phyloP scores from a whole-genome alignment of 2,113 vertebrate species.

The Microcebus tavaratra region DNA sequence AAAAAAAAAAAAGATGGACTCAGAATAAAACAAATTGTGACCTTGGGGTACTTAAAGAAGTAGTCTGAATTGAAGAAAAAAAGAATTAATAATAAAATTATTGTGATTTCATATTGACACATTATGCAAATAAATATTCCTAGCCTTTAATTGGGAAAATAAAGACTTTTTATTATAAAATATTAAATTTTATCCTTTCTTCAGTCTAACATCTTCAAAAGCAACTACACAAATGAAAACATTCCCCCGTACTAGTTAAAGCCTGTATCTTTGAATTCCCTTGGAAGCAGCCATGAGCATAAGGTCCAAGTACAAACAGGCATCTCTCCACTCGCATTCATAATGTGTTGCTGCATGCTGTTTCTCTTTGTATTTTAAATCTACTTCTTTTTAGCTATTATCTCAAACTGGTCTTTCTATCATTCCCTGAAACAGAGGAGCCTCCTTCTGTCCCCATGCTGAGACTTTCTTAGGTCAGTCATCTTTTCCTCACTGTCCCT shows the following conservation, averaged over 20 bases:
- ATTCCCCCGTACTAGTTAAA: neutral
- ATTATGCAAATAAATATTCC: neutral
- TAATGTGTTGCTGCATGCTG: neutral
- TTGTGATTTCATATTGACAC: neutral
- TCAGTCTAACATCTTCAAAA: neutral
- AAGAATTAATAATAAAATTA: neutral
- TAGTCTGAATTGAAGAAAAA: neutral
- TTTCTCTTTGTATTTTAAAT: neutral
- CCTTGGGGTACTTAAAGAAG: neutral
- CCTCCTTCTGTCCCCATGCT: neutral
- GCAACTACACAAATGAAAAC: neutral
- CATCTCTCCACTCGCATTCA: neutral
- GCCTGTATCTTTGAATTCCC: neutral
- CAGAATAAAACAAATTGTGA: neutral
- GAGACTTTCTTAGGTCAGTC: neutral
- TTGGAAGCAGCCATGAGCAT: neutral
- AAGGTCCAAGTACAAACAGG: neutral
- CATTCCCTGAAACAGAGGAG: neutral
- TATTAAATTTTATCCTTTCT: neutral
- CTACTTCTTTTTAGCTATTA: neutral
- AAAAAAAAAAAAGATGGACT: neutral
- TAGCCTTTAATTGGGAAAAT: neutral
- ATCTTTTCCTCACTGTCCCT: neutral
- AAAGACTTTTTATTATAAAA: neutral
- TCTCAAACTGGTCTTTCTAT: neutral